Base-by-base conservation (phyloP, 2,888 invertebrate genomes). In the Maniola hyperantus region DNA sequence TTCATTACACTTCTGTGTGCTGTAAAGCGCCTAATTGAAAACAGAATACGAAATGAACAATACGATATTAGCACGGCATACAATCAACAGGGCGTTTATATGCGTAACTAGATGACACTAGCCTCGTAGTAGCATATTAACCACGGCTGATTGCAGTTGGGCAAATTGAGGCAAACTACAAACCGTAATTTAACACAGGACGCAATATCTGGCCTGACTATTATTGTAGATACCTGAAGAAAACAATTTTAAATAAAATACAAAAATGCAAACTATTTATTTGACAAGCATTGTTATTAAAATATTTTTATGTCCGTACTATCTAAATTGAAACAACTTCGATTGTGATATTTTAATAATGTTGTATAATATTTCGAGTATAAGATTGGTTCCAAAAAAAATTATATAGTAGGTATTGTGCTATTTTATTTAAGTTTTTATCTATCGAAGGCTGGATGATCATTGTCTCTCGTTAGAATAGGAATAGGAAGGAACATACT, bases 41-140 rank as follows among this genome's bases (percentile, higher is more conserved):
- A 65, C 72, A 63, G 70, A 71, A 71, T 72, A 72, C 68, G 66
- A 68, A 72, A 72, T 72, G 68, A 71, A 72, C 74, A 69, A 68
- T 69, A 69, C 64, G 67, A 72, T 73, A 71, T 72, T 73, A 71
- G 70, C 59, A 67, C 50, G 62, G 67, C 68, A 71, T 68, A 72
- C 73, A 72, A 70, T 71, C 72, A 74, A 74, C 73, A 70, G 70
- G 72, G 72, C 66, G 70, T 69, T 69, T 53, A 69, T 69, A 66
- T 70, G 72, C 75, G 77, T 79, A 76, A 77, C 76, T 77, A 80
- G 78, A 78, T 79, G 79, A 80, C 77, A 78, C 75, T 80, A 78
- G 76, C 75, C 76, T 75, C 77, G 76, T 66, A 63, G 68, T 77
- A 78, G 77, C 82, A 83, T 84, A 86, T 84, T 87, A 87, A 82